Evolutionary conservation across 2,797 vertebrate species (phyloP), one percentile per base, ranked within the genome.

Genomic region (Spheniscus humboldti): DNA sequence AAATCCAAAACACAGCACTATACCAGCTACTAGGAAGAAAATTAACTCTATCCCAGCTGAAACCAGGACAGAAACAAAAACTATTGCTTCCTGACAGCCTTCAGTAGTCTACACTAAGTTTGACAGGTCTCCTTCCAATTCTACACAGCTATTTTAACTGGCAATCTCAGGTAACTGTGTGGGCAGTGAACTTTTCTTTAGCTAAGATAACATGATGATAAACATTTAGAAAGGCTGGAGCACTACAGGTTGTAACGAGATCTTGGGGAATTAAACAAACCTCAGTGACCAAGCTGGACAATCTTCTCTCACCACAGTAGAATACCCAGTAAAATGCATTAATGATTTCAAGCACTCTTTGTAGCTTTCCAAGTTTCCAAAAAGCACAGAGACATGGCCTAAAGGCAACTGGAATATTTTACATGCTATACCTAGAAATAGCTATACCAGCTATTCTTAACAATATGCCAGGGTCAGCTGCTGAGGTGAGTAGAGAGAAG

Each of bases 401-500:
- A 39, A 85, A 92, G 87, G 84, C 85, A 86, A 53, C n/a, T 62
- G 30, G 91, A 68, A 22, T 41, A 92, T 45, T 96, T 86, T 56
- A 16, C 28, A 92, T 5, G 25, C 86, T 76, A 68, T 27, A 68
- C 80, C 79, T 87, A 93, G 78, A 91, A 66, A 67, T 27, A 90
- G 55, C 50, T 72, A 31, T 33, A 31, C 63, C 39, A 59, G 79
- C 53, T 96, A 95, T 92, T 97, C 90, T 93, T 94, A 97, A 95
- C 77, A 80, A 74, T 67, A 55, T 74, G 88, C 95, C 86, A 97
- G 76, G 63, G 62, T 88, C 90, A 97, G 62, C 93, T 96, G 94
- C 30, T 96, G 74, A 81, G 55, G 66, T 66, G 24, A 87, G 79
- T 37, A 81, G 5, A 50, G n/a, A 59, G 53, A 90, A 95, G 82